phyloP scores from a whole-genome alignment of 2,113 vertebrate species.

The Plecotus auritus region DNA sequence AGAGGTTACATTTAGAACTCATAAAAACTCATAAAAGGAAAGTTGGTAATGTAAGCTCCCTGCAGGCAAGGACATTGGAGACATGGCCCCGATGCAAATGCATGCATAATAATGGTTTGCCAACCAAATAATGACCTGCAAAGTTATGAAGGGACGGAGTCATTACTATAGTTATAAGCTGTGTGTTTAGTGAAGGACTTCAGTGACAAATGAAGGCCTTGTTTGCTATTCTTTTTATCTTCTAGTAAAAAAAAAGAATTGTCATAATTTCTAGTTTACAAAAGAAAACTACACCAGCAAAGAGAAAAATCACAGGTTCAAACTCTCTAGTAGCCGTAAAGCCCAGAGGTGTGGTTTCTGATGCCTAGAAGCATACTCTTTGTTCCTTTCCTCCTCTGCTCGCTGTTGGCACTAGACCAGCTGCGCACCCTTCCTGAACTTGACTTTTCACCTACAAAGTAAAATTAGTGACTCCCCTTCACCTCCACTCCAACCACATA shows the following conservation, averaged over 20 bases:
- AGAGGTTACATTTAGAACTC: neutral
- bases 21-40: neutral
- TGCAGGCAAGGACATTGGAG: neutral
- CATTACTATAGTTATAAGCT: neutral
- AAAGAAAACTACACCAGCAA: neutral
- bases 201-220: neutral
- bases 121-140: neutral
- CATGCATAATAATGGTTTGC: neutral
- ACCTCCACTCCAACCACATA: neutral
- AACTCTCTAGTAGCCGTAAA: neutral
- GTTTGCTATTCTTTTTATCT: neutral
- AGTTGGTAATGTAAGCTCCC: neutral
- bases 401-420: neutral
- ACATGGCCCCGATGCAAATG: neutral
- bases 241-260: neutral
- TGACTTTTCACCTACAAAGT: neutral
- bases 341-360: neutral
- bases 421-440: neutral
- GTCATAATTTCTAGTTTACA: slow-evolving; percentile 1
- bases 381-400: neutral
- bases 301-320: neutral
- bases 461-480: neutral
- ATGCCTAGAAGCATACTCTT: neutral
- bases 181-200: neutral
- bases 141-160: neutral